phyloP scores from a whole-genome alignment of 2,888 invertebrate genomes.

The Geotrupes spiniger region DNA sequence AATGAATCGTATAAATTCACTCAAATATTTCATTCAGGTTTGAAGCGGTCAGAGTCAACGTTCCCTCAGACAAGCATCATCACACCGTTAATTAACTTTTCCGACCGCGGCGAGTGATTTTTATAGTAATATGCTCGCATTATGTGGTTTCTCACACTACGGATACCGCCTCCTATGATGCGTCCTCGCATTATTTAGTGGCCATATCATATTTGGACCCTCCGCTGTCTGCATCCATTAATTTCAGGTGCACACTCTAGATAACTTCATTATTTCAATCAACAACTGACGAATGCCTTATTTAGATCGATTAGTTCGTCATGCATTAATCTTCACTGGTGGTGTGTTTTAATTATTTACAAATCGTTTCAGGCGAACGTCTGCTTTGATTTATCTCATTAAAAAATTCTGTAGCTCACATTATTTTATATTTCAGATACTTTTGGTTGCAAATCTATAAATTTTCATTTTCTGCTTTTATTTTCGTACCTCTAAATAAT shows the following conservation, averaged over 20 bases:
- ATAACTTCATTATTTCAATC: slow-evolving; percentile 17
- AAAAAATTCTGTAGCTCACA: no score
- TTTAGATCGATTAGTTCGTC: no score
- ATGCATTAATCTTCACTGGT: no score
- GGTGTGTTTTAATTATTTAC: no score
- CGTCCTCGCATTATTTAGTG: slow-evolving; percentile 7
- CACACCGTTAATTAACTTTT: slow-evolving; percentile 26
- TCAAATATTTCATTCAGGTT: no score
- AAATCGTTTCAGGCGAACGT: no score
- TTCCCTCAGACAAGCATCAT: slow-evolving; percentile 16
- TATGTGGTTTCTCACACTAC: slow-evolving; percentile 26
- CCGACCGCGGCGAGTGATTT: slow-evolving; percentile 23
- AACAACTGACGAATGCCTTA: slow-evolving; percentile 2
- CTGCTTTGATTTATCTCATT: no score
- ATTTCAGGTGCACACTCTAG: slow-evolving; percentile 7
- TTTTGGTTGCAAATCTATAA: no score
- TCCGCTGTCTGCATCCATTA: slow-evolving; percentile 17
- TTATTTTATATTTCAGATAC: no score
- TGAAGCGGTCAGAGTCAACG: slow-evolving; percentile 10
- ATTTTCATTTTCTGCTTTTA: no score
- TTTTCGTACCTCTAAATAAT: no score
- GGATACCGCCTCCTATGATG: slow-evolving; percentile 19
- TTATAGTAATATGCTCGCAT: slow-evolving; percentile 24
- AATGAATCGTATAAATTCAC: no score
- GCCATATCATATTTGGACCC: slow-evolving; percentile 18